Conservation (phyloP, 2,888 invertebrate genomes). For the Phanerotoma sp. region DNA sequence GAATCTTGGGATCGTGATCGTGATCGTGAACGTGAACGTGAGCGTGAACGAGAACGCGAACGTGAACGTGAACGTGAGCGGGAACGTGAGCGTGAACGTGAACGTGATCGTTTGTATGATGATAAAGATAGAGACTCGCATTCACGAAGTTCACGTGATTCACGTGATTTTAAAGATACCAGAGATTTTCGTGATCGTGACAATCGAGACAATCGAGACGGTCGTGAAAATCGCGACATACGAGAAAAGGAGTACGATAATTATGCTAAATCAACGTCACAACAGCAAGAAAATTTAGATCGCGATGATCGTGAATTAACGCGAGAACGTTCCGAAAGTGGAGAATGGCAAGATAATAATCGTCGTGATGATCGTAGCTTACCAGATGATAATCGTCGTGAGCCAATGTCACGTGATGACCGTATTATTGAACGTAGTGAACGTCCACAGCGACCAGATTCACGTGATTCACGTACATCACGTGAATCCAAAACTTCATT, state of each 20-base stretch:
- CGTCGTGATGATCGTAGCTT: constrained; percentile 42
- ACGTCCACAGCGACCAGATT: constrained; percentile 63
- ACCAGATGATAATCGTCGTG: constrained; percentile 42
- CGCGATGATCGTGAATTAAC: constrained; percentile 37
- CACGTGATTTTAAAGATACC: constrained; percentile 31
- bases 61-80: constrained; percentile 51
- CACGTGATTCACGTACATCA: constrained; percentile 62
- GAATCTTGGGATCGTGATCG: constrained; percentile 47
- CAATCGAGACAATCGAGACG: constrained; percentile 35
- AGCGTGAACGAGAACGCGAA: constrained; percentile 41
- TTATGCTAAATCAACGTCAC: constrained; percentile 30
- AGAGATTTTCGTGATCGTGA: constrained; percentile 32
- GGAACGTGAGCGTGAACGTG: constrained; percentile 36
- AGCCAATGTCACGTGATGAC: constrained; percentile 39
- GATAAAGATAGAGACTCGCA: constrained; percentile 43
- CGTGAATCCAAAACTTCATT: constrained; percentile 59
- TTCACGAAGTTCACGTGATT: constrained; percentile 30
- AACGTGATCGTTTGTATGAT: constrained; percentile 49
- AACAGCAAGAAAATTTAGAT: constrained; percentile 44
- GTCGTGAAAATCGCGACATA: constrained; percentile 37
- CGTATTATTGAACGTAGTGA: constrained; percentile 55
- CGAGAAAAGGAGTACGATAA: constrained; percentile 38
- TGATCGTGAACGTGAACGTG: constrained; percentile 39
- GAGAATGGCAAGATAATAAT: constrained; percentile 48
- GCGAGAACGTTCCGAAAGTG: constrained; percentile 40